Conservation (phyloP, 2,888 invertebrate species). For the Tortrix viridana region DNA sequence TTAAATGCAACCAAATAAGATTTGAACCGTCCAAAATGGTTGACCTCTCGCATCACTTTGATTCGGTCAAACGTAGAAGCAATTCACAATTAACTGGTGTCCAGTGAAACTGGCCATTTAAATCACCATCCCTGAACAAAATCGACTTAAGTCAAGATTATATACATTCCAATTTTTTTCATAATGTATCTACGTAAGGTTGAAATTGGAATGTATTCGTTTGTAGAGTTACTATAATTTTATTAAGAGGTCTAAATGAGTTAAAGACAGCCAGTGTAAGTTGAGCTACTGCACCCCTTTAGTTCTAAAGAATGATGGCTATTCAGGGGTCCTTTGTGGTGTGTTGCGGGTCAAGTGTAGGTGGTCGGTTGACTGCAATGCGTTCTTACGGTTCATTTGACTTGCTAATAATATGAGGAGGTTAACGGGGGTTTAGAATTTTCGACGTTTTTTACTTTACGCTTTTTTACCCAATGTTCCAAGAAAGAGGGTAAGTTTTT, state of each 20-base stretch:
- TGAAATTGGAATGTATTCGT: too few relatives aligned
- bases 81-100: conserved; percentile 9
- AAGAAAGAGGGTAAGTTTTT: too few relatives aligned
- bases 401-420: conserved; percentile 44
- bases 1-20: conserved; percentile 23
- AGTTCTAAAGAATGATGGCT: conserved; percentile 16
- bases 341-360: background rate
- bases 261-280: conserved; percentile 41
- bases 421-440: too few relatives aligned
- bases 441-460: too few relatives aligned
- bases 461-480: too few relatives aligned
- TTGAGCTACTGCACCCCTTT: conserved; percentile 30
- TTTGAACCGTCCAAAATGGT: conserved; percentile 1
- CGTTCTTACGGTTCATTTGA: conserved; percentile 50
- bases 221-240: too few relatives aligned
- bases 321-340: too few relatives aligned
- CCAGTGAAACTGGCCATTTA: conserved; percentile 35
- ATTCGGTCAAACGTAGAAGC: background rate
- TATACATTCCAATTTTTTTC: too few relatives aligned
- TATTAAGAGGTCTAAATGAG: too few relatives aligned
- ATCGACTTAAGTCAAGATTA: too few relatives aligned
- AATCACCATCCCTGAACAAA: conserved; percentile 37
- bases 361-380: conserved; percentile 40
- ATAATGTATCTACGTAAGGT: too few relatives aligned
- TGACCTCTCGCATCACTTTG: conserved; percentile 7